Conservation (phyloP, 2,888 invertebrate genomes). For the Dynastes maya region DNA sequence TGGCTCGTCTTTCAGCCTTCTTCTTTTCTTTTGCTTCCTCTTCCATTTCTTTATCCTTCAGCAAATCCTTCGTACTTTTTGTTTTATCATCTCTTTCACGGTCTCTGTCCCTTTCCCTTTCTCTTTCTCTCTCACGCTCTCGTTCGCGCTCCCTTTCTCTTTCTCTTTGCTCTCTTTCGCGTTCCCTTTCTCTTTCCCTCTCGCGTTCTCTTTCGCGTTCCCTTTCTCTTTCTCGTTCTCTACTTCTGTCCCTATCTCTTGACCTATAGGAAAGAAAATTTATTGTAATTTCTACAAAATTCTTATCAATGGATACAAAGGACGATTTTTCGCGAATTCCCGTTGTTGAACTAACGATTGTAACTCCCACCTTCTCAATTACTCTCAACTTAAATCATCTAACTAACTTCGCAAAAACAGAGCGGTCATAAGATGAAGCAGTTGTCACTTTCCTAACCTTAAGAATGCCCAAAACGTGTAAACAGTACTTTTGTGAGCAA, state of each 20-base stretch:
- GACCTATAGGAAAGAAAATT: conserved; percentile 62
- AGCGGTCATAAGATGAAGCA: too few species aligned
- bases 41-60: conserved; percentile 88
- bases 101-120: conserved; percentile 74
- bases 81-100: conserved; percentile 71
- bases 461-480: too few species aligned
- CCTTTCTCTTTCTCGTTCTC: conserved; percentile 69
- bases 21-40: conserved; percentile 94
- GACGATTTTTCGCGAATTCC: too few species aligned
- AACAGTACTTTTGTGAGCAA: too few species aligned
- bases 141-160: conserved; percentile 75
- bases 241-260: conserved; percentile 67
- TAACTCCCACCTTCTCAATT: too few species aligned
- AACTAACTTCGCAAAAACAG: too few species aligned
- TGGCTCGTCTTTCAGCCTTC: conserved; percentile 89
- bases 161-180: conserved; percentile 73
- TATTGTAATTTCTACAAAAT: too few species aligned
- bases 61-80: conserved; percentile 76
- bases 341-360: too few species aligned
- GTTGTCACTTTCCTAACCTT: too few species aligned
- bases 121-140: conserved; percentile 75
- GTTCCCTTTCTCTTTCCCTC: conserved; percentile 72
- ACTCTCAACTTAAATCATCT: too few species aligned
- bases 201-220: conserved; percentile 66
- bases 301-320: too few species aligned